Conservation (phyloP, 1,140 invertebrate genomes). For the Papilio polytes region DNA sequence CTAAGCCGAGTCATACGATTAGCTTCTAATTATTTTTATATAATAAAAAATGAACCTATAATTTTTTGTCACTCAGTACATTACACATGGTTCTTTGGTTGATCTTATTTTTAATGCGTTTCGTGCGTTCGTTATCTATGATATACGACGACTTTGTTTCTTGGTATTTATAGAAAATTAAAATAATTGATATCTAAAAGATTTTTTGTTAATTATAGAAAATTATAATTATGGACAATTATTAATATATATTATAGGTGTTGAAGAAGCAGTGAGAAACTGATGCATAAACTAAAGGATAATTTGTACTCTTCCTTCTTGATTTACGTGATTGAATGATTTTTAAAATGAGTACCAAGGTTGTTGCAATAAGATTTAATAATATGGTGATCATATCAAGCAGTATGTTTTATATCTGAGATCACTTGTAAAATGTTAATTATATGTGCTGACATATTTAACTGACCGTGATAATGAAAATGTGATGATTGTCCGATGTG, state of each 20-base stretch:
- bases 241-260: neutral
- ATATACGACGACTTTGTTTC: conserved; percentile 40
- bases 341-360: neutral
- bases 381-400: neutral
- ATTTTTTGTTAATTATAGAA: no score
- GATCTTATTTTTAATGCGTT: conserved; percentile 65
- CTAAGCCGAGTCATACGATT: no score
- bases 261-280: neutral
- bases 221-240: no score
- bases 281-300: no score
- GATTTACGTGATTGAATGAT: neutral
- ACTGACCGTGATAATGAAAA: neutral
- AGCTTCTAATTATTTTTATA: no score
- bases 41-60: neutral
- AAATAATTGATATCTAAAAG: neutral
- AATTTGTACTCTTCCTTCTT: neutral
- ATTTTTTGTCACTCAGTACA: conserved; percentile 54
- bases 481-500: neutral
- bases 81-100: conserved; percentile 49
- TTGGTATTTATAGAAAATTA: conserved; percentile 50
- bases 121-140: conserved; percentile 52
- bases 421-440: neutral
- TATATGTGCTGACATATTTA: neutral
- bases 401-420: neutral
- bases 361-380: neutral